phyloP scores from a whole-genome alignment of 2,113 vertebrate species.

The Cyanoderma ruficeps region DNA sequence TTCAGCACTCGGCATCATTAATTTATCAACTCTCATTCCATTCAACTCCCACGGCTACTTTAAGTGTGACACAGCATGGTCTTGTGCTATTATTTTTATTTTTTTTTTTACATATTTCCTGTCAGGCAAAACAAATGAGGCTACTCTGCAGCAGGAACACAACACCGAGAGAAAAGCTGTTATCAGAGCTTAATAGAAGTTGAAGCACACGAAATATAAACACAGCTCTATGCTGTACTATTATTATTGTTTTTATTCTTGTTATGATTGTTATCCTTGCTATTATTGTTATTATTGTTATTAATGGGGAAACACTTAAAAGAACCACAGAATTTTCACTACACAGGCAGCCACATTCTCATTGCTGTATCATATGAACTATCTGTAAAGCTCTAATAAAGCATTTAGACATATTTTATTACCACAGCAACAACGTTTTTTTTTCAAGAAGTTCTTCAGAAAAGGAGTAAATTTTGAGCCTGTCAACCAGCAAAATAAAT shows the following conservation, averaged over 20 bases:
- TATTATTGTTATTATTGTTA: neutral
- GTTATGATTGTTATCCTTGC: neutral
- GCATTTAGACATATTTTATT: neutral
- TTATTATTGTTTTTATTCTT: neutral
- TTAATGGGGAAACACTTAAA: neutral
- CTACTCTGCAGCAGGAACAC: neutral
- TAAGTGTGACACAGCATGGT: slow-evolving; percentile 47
- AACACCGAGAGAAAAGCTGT: neutral
- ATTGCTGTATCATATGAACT: neutral
- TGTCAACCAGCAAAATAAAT: neutral
- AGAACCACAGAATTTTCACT: neutral
- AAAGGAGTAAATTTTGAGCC: neutral
- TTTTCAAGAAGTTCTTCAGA: neutral
- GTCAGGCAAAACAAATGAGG: slow-evolving; percentile 33
- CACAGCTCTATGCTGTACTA: neutral
- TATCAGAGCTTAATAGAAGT: neutral
- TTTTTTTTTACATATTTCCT: slow-evolving; percentile 27
- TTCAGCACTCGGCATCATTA: slow-evolving; percentile 59
- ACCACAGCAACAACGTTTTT: neutral
- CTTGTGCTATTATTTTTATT: slow-evolving; percentile 22
- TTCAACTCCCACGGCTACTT: slow-evolving; percentile 53
- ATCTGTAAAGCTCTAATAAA: neutral
- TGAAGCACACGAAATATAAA: neutral
- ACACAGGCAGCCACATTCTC: neutral
- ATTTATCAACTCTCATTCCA: slow-evolving; percentile 45